Evolutionary conservation across 2,888 invertebrate genomes (phyloP).

Genomic region (Lithosia quadra): DNA sequence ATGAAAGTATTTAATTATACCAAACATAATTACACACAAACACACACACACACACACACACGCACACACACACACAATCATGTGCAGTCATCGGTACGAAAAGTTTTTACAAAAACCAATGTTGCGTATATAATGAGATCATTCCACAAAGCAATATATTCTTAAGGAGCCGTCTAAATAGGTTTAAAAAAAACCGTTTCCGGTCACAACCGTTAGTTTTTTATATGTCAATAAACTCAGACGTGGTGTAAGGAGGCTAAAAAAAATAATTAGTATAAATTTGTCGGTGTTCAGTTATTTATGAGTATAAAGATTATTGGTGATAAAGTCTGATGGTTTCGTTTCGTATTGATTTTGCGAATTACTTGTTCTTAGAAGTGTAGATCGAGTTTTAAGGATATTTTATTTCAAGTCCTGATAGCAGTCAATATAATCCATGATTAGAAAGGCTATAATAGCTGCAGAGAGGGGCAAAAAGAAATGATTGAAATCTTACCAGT

Average conservation of each 20-base stretch:
- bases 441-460: too few species aligned
- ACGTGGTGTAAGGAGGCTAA: conserved; percentile 55
- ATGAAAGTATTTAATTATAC: conserved; percentile 41
- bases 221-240: conserved; percentile 56
- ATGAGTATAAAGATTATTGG: background rate
- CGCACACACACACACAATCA: conserved; percentile 43
- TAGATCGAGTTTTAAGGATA: background rate
- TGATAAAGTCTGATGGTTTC: background rate
- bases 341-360: conserved; percentile 14
- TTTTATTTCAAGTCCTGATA: background rate
- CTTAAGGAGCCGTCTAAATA: conserved; percentile 43
- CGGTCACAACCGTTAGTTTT: conserved; percentile 67
- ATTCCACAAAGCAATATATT: conserved; percentile 65
- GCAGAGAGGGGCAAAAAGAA: background rate
- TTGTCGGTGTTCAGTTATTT: conserved; percentile 28
- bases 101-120: conserved; percentile 64
- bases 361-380: background rate
- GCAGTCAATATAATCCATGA: too few species aligned
- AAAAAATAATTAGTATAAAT: conserved; percentile 58
- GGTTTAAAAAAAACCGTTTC: conserved; percentile 63
- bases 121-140: conserved; percentile 73
- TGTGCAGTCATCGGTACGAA: conserved; percentile 50
- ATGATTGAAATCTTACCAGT: background rate
- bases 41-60: conserved; percentile 45
- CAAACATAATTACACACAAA: conserved; percentile 43